A percentile compares a stretch with the other conserved stretches of the same genome.
Evolutionary conservation across 2,888 invertebrate genomes (phyloP).

Genomic region (Lucinisca nassula): DNA sequence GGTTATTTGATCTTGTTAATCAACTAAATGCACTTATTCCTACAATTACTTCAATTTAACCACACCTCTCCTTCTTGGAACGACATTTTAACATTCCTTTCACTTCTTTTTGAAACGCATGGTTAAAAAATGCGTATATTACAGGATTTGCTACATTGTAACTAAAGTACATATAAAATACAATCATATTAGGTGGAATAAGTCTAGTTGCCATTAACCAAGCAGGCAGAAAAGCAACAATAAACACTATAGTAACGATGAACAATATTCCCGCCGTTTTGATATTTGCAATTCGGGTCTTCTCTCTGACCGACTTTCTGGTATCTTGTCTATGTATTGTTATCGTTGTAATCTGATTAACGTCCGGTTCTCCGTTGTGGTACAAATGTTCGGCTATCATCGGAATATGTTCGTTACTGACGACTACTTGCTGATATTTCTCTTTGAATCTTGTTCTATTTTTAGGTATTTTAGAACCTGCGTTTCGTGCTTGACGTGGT

Average conservation of each 20-base stretch:
- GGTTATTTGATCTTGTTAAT: too few species aligned
- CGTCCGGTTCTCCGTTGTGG: slow-evolving; percentile 7
- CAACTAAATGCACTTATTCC: too few species aligned
- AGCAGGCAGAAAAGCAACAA: slow-evolving; percentile 86
- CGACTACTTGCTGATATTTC: slow-evolving; percentile 17
- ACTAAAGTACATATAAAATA: slow-evolving; percentile 87
- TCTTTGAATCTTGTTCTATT: slow-evolving; percentile 6
- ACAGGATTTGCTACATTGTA: slow-evolving; percentile 87
- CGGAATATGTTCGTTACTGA: background rate
- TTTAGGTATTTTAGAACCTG: background rate
- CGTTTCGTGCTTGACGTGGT: background rate
- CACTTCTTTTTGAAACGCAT: slow-evolving; percentile 85
- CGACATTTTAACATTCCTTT: slow-evolving; percentile 75
- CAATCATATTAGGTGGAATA: slow-evolving; percentile 76
- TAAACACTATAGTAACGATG: slow-evolving; percentile 86
- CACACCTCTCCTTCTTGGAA: background rate
- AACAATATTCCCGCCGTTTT: slow-evolving; percentile 87
- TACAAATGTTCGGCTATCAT: slow-evolving; percentile 6
- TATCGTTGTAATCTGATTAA: background rate
- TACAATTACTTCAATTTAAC: too few species aligned
- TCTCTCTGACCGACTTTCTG: slow-evolving; percentile 59
- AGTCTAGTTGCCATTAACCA: slow-evolving; percentile 85
- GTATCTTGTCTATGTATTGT: slow-evolving; percentile 52
- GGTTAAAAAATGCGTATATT: slow-evolving; percentile 87
- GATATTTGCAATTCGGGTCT: slow-evolving; percentile 82